A percentile compares a stretch with the other conserved stretches of the same genome.
These are phyloP conservation scores for Agrochola lota DNA, from an alignment of 2,888 invertebrate genomes.

Conservation along the genomic window DNA sequence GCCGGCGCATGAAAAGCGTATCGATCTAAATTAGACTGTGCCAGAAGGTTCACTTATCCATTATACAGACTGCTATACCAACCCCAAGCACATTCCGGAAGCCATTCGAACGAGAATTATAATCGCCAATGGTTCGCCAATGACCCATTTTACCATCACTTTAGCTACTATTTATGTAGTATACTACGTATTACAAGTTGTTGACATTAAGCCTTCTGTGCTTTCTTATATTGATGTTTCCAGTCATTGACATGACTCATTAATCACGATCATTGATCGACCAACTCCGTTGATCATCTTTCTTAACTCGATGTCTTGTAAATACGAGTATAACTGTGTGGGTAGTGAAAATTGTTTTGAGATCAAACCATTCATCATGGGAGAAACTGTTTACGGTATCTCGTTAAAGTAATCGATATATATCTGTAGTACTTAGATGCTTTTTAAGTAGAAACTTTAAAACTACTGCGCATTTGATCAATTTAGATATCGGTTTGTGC, in stretches of 20 bases:
- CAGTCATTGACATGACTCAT: slow-evolving; percentile 70
- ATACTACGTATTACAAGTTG: not conserved
- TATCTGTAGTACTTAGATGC: not conserved
- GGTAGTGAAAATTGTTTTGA: slow-evolving; percentile 48
- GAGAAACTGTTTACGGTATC: slow-evolving; percentile 27
- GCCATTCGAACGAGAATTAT: too few relatives aligned
- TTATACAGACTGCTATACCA: not conserved
- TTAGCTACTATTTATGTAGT: not conserved
- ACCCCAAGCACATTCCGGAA: not conserved
- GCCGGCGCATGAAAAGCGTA: slow-evolving; percentile 61
- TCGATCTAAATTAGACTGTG: not conserved
- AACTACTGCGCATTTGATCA: slow-evolving; percentile 1
- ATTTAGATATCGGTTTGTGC: slow-evolving; percentile 5
- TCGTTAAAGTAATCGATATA: slow-evolving; percentile 24
- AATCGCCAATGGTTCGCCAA: not conserved
- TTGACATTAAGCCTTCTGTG: slow-evolving; percentile 34
- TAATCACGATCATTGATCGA: slow-evolving; percentile 72
- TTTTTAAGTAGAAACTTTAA: not conserved
- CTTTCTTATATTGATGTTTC: not conserved
- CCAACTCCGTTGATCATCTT: slow-evolving; percentile 54
- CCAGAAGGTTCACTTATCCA: slow-evolving; percentile 35
- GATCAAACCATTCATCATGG: slow-evolving; percentile 30
- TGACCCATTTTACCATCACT: not conserved
- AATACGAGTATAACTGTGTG: slow-evolving; percentile 37
- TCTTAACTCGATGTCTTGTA: slow-evolving; percentile 24